Percentiles rank a stretch among this genome's conserved stretches.
phyloP scores from a whole-genome alignment of 2,113 vertebrate species.

The Anarrhichthys ocellatus region DNA sequence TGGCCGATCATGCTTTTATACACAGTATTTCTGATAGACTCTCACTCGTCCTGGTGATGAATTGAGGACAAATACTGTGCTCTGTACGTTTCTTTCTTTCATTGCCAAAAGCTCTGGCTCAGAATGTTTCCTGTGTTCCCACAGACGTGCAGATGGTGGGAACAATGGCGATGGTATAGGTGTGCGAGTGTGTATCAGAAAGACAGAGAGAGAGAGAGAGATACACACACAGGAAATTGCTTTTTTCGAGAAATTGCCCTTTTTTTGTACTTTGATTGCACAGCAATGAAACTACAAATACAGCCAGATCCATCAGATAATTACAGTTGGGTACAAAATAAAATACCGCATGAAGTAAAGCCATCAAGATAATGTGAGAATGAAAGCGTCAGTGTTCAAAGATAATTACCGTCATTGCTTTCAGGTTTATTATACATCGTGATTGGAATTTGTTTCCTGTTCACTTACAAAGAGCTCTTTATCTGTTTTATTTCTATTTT shows the following conservation, averaged over 20 bases:
- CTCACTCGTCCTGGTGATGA: neutral
- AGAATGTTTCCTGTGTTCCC: constrained; percentile 31
- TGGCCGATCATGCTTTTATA: neutral
- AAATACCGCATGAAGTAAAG: neutral
- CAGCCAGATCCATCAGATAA: constrained; percentile 28
- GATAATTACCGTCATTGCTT: constrained; percentile 44
- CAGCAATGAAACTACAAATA: constrained; percentile 13
- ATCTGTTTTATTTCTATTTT: constrained; percentile 43
- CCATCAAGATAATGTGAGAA: constrained; percentile 14
- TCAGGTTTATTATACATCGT: constrained; percentile 45
- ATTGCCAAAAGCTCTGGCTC: neutral
- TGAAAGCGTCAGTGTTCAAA: constrained; percentile 42
- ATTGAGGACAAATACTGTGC: neutral
- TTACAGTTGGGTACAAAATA: constrained; percentile 8
- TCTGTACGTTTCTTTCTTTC: neutral
- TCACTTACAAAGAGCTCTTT: constrained; percentile 13
- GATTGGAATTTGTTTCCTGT: constrained; percentile 31
- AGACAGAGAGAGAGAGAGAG: neutral
- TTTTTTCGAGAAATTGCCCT: constrained; percentile 4
- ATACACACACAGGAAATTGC: neutral
- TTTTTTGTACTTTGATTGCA: constrained; percentile 3
- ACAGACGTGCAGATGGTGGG: constrained; percentile 32
- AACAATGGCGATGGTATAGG: constrained; percentile 22
- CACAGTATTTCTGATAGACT: neutral
- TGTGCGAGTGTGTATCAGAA: constrained; percentile 12